These are phyloP conservation scores for Actenoides lindsayi DNA, from an alignment of 2,113 vertebrate genomes.

Conservation along the genomic window DNA sequence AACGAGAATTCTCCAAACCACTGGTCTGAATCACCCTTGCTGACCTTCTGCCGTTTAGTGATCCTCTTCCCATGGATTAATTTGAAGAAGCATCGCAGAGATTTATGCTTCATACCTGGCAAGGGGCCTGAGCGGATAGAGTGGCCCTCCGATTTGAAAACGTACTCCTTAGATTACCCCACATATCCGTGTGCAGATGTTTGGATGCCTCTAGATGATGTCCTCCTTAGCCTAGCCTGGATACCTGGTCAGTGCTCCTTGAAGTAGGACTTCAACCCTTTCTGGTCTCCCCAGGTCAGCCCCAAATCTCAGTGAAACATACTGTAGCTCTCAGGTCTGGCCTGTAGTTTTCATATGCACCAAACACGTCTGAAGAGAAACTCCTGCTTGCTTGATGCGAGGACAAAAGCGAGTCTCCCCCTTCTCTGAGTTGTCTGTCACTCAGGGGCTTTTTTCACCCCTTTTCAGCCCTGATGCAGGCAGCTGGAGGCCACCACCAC, in stretches of 20 bases:
- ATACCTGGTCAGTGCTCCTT: not conserved
- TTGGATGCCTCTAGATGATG: not conserved
- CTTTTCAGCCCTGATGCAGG: not conserved
- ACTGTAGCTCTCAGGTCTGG: not conserved
- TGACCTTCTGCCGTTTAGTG: not conserved
- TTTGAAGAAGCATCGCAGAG: not conserved
- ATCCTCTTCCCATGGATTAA: slow-evolving; percentile 16
- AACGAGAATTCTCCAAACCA: slow-evolving; percentile 7
- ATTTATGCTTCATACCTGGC: not conserved
- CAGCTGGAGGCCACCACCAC: accelerated
- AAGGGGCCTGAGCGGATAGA: accelerated
- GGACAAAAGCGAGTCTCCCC: not conserved
- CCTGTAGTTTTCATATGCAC: not conserved
- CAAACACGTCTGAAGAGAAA: not conserved
- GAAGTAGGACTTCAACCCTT: not conserved
- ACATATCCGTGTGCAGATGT: not conserved
- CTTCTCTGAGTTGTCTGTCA: not conserved
- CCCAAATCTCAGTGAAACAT: accelerated
- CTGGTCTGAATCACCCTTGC: not conserved
- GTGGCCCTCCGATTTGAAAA: not conserved
- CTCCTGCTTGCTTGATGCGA: not conserved
- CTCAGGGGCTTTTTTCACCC: not conserved
- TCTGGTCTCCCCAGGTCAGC: accelerated
- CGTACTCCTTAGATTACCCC: not conserved
- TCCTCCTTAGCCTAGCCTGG: not conserved